Evolutionary conservation across 2,797 vertebrate species (phyloP).

Genomic region (Uromys caudimaculatus): DNA sequence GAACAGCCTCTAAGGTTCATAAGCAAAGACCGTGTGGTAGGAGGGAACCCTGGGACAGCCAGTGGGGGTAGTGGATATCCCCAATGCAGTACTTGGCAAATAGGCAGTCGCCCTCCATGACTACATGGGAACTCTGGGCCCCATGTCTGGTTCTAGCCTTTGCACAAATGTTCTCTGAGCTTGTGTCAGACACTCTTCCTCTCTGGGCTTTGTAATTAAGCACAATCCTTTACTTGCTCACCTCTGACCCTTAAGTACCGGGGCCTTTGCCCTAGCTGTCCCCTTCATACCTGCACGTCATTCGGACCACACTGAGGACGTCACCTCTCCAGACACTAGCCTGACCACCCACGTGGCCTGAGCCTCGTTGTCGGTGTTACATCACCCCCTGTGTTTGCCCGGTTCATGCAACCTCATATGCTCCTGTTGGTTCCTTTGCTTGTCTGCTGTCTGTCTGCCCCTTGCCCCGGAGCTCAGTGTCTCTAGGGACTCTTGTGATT

Average conservation of each 20-base stretch:
- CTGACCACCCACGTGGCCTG: background rate
- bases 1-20: background rate
- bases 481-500: background rate
- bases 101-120: background rate
- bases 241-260: background rate
- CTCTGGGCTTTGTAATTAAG: background rate
- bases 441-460: slow-evolving; percentile 41
- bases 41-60: background rate
- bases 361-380: background rate
- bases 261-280: slow-evolving; percentile 34
- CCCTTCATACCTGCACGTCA: background rate
- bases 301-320: background rate
- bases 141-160: background rate
- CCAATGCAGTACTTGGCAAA: background rate
- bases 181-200: background rate
- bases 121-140: too few relatives aligned
- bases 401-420: background rate
- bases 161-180: background rate
- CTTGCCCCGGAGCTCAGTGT: background rate
- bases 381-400: background rate
- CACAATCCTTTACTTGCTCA: background rate
- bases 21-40: background rate
- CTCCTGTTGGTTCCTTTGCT: background rate
- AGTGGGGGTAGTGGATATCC: background rate
- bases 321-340: slow-evolving; percentile 38